Conservation (phyloP, 1,140 invertebrate species). For the Aphis craccivora region DNA sequence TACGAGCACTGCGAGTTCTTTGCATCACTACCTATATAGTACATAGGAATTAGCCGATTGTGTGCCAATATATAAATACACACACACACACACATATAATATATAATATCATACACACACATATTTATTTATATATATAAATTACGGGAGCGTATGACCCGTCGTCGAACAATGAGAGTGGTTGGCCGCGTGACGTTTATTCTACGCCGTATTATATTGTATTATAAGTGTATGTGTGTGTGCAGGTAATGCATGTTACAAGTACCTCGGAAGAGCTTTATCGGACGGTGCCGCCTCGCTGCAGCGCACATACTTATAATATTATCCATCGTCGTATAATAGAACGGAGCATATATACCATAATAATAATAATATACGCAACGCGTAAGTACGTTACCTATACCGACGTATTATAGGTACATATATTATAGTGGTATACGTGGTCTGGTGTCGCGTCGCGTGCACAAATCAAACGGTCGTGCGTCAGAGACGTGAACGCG, state of each 20-base stretch:
- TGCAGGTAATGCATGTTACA: background rate
- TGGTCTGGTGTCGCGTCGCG: background rate
- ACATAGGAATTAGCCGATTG: background rate
- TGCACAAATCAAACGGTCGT: constrained; percentile 39
- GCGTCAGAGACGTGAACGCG: background rate
- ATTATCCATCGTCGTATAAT: background rate
- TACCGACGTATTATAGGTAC: background rate
- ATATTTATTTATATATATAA: background rate
- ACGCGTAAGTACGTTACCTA: background rate
- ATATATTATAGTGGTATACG: background rate
- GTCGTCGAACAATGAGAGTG: constrained; percentile 11
- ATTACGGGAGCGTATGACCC: background rate
- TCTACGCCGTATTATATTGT: background rate
- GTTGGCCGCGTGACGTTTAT: background rate
- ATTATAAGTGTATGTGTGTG: background rate
- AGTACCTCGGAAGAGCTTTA: constrained; percentile 1
- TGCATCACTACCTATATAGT: background rate
- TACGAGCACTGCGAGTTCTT: background rate
- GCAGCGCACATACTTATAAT: background rate
- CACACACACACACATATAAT: no score
- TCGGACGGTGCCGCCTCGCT: background rate
- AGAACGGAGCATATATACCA: background rate
- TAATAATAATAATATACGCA: background rate
- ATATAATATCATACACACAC: no score
- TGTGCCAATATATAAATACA: background rate